Evolutionary conservation across 2,888 invertebrate species (phyloP).

Genomic region (Xanthia icteritia): DNA sequence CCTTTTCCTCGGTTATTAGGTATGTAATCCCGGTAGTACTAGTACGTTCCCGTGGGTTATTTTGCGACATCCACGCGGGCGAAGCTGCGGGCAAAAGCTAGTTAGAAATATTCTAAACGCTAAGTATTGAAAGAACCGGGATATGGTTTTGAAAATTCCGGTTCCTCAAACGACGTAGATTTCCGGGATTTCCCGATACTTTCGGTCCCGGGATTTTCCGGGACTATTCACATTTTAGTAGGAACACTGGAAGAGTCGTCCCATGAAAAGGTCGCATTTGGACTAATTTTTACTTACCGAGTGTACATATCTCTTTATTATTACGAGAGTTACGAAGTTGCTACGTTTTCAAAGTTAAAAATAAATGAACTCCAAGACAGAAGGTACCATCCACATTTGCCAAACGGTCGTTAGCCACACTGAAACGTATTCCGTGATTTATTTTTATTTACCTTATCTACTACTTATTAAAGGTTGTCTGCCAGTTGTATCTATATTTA

Average conservation of each 20-base stretch:
- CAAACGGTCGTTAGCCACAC: slow-evolving; percentile 4
- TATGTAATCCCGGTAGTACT: too few species aligned
- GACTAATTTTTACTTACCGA: neutral
- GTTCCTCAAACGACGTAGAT: too few species aligned
- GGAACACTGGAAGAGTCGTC: neutral
- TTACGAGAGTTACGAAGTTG: neutral
- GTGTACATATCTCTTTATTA: neutral
- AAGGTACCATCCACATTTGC: neutral
- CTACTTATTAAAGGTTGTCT: slow-evolving; percentile 7
- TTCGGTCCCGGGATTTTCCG: too few species aligned
- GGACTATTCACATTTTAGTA: too few species aligned
- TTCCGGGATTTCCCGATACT: too few species aligned
- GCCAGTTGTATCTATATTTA: slow-evolving; percentile 24
- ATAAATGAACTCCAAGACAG: neutral
- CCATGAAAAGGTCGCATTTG: neutral
- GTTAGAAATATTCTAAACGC: too few species aligned
- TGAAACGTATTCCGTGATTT: slow-evolving; percentile 10
- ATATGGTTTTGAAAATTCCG: too few species aligned
- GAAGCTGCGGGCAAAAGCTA: too few species aligned
- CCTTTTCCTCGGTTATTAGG: too few species aligned
- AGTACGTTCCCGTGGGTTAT: too few species aligned
- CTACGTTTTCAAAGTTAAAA: neutral
- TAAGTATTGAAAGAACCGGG: too few species aligned
- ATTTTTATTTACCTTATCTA: slow-evolving; percentile 34
- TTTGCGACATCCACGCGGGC: too few species aligned